Evolutionary conservation across 2,888 invertebrate species (phyloP).

Genomic region (Portevinia maculata): DNA sequence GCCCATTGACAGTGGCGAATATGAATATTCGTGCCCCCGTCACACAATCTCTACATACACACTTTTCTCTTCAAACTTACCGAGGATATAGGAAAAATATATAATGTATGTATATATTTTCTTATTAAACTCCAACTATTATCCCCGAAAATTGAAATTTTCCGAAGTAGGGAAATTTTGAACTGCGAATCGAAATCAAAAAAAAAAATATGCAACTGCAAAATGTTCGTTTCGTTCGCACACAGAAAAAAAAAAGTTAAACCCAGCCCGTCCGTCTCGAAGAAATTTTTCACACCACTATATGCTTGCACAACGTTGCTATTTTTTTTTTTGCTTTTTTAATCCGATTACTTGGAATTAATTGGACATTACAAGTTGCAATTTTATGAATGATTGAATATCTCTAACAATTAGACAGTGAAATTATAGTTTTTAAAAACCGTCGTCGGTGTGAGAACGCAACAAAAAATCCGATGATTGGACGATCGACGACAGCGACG

Average conservation of each 20-base stretch:
- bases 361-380: slow-evolving; percentile 48
- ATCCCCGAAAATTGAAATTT: slow-evolving; percentile 52
- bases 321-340: slow-evolving; percentile 49
- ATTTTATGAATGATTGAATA: slow-evolving; percentile 43
- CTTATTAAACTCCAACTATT: slow-evolving; percentile 63
- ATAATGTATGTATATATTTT: slow-evolving; percentile 57
- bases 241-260: slow-evolving; percentile 60
- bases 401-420: slow-evolving; percentile 31
- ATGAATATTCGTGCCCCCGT: slow-evolving; percentile 36
- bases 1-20: slow-evolving; percentile 62
- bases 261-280: slow-evolving; percentile 67
- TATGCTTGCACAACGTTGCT: slow-evolving; percentile 71
- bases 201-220: slow-evolving; percentile 33
- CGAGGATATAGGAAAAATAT: slow-evolving; percentile 71
- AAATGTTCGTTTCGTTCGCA: slow-evolving; percentile 59
- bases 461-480: slow-evolving; percentile 69
- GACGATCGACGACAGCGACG: slow-evolving; percentile 47
- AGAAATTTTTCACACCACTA: slow-evolving; percentile 71
- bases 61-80: slow-evolving; percentile 65
- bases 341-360: slow-evolving; percentile 68
- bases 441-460: slow-evolving; percentile 49
- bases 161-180: slow-evolving; percentile 11
- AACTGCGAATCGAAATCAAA: slow-evolving; percentile 12
- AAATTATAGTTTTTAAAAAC: slow-evolving; percentile 47
- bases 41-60: slow-evolving; percentile 50